Evolutionary conservation across 1,140 invertebrate genomes (phyloP).

Genomic region (Drosophila saltans): DNA sequence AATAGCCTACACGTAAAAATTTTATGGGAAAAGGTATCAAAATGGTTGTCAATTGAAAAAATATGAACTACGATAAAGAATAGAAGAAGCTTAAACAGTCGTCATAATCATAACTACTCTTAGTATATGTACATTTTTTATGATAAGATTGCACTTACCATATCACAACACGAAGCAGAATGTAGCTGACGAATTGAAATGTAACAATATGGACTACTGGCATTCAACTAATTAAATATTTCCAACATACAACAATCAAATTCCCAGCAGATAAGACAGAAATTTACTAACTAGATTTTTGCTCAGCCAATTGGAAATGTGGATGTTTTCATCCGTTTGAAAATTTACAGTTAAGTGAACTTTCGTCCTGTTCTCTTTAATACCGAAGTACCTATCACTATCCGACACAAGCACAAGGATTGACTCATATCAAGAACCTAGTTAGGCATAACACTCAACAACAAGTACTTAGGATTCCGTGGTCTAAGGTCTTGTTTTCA

Average conservation of each 20-base stretch:
- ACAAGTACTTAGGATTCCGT: background rate
- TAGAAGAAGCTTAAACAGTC: constrained; percentile 10
- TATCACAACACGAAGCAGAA: background rate
- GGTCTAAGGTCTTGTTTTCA: background rate
- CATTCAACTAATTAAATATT: constrained; percentile 47
- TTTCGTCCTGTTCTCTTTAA: background rate
- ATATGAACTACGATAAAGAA: background rate
- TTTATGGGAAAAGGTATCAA: background rate
- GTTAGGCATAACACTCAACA: background rate
- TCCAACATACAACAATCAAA: constrained; percentile 63
- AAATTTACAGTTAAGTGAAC: background rate
- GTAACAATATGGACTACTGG: background rate
- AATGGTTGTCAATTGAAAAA: constrained; percentile 10
- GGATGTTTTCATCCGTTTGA: background rate
- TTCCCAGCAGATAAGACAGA: constrained; percentile 18
- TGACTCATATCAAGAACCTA: constrained; percentile 9
- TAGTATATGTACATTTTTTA: constrained; percentile 13
- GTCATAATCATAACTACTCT: background rate
- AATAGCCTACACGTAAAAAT: background rate
- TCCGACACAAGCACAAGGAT: constrained; percentile 4
- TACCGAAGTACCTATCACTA: constrained; percentile 8
- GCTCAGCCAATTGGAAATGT: background rate
- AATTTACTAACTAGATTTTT: background rate
- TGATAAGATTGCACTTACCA: constrained; percentile 20
- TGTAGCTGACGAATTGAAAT: background rate